Base-by-base conservation (phyloP, 2,113 vertebrate genomes). In the Calyptomena viridis region DNA sequence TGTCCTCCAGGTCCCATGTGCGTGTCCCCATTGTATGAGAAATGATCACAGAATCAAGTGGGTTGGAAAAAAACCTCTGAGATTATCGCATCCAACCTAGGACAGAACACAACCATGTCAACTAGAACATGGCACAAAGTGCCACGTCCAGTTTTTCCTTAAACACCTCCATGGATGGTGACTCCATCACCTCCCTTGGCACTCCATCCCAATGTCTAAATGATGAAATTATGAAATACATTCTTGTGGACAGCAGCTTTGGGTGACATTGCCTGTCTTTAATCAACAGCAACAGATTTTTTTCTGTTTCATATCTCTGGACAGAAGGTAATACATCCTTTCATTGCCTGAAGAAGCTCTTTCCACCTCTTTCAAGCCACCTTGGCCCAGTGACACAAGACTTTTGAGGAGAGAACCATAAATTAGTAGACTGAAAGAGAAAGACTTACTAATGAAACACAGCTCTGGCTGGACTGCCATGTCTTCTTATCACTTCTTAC, bases 61-160 rank as follows among this genome's bases (percentile, higher is more conserved):
- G 21, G 17, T 21, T 72, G 49, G 49, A 49, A 21, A 40, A 47
- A 55, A 24, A 47, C 16, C 40, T 35, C 56, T 35, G 30, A 7
- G 13, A 21, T 12, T 20, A 16, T 39, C 0, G 15, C n/a, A 49
- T 30, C 28, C 46, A 40, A 0, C 16, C 33, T 30, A 1, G 24
- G 64, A 9, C 64, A 40, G 74, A 79, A 4, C 47, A 55, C 2
- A 20, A 47, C n/a, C 20, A 17, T 24, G n/a, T 5, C 47, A 53
- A 10, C 33, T 60, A 56, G 46, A 23, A 39, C 64, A 15, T 8
- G 47, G 20, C 4, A 11, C 39, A 30, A 58, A 72, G 40, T 80
- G 85, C 35, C 30, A 31, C 7, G 8, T 12, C 49, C 58, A 40
- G 40, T 18, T 30, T 31, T 56, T 25, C 42, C 67, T 42, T 18